Evolutionary conservation across 2,113 vertebrate species (phyloP), one percentile per base, ranked within the genome.

Genomic region (Fukomys damarensis): DNA sequence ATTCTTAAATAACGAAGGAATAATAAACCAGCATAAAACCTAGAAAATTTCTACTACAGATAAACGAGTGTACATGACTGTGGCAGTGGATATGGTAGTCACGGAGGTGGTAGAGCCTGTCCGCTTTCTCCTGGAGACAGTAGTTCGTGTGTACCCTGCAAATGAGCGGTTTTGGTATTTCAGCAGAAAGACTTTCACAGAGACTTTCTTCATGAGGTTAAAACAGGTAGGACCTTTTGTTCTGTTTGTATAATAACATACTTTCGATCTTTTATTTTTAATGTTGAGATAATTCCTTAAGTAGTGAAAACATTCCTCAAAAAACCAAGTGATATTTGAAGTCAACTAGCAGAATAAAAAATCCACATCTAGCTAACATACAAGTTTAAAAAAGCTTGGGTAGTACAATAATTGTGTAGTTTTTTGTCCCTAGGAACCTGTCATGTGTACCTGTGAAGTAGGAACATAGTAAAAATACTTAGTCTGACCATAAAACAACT

Each of bases 81-180:
- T 99, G 93, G 99, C 99, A 0, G 99, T 99, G 96, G 99, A 99
- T 95, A 99, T 99, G 98, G 99, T 99, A 0, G 99, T 99, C 28
- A 99, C 99, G 0, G 99, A 99, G 90, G 99, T 99, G 11, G 98
- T 99, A 30, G 99, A 99, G 96, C 99, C 99, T 0, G 99, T 99
- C 12, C 98, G 99, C 1, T 99, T 99, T 90, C 97, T 99, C 93
- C 91, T 99, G 98, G 99, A 99, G 98, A 99, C 99, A 0, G 97
- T 99, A 0, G 99, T 99, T 52, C 99, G 99, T 30, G 99, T 99
- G 11, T 99, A 99, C 92, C 99, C 99, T 46, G 98, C 99, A 66
- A 99, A 99, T 0, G 99, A 99, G 77, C 99, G 99, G 54, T 99
- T 99, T 98, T 99, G 99, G 99, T 99, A 99, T 98, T 99, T 99